Conservation (phyloP, 2,797 vertebrate genomes). For the Notoglanidium macrostoma region DNA sequence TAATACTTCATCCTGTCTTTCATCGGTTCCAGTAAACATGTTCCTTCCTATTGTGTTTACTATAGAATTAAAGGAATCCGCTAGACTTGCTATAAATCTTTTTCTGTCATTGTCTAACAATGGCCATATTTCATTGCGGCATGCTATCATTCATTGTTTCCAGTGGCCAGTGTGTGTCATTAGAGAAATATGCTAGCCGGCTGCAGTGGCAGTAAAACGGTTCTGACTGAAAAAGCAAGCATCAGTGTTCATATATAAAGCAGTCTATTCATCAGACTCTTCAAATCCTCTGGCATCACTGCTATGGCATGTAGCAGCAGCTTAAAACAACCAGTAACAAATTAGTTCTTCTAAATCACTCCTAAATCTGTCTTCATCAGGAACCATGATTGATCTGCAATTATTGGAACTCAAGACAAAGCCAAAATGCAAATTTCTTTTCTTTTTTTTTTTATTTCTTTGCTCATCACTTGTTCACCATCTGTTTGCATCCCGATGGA, state of each 20-base stretch:
- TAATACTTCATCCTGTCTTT: background rate
- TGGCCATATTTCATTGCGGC: conserved; percentile 34
- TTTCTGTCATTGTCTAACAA: conserved; percentile 28
- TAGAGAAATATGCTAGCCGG: conserved; percentile 26
- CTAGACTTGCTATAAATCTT: conserved; percentile 17
- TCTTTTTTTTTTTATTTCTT: background rate
- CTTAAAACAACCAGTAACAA: background rate
- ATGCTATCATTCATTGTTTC: conserved; percentile 40
- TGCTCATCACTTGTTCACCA: conserved; percentile 5
- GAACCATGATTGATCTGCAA: background rate
- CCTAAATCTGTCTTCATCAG: background rate
- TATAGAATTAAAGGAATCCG: conserved; percentile 11
- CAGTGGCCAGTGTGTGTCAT: conserved; percentile 41
- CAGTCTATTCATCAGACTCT: conserved; percentile 35
- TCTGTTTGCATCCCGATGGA: conserved; percentile 21
- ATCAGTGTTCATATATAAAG: conserved; percentile 19
- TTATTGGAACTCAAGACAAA: conserved; percentile 10
- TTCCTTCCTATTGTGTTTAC: background rate
- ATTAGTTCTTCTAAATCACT: background rate
- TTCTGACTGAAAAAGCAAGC: background rate
- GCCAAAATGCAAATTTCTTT: conserved; percentile 26
- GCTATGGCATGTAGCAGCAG: background rate
- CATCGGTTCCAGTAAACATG: conserved; percentile 8
- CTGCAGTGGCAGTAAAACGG: conserved; percentile 28
- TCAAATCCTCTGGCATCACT: conserved; percentile 2